Conservation (phyloP, 92 coral and sea anemone species). For the Ricordea florida region DNA sequence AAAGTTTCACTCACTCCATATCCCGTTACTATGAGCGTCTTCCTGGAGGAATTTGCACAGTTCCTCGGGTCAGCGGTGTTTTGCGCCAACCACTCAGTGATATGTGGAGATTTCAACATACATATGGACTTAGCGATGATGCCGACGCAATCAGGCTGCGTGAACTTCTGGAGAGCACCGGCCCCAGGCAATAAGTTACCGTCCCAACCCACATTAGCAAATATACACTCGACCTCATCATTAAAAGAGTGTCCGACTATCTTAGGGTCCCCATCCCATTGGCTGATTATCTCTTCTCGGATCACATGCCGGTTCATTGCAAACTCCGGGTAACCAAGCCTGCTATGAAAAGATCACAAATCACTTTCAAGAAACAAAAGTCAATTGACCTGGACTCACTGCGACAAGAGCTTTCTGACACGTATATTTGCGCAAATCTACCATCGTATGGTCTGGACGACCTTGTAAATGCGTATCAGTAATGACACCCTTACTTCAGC, state of each 20-base stretch:
- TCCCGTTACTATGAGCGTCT: conserved; percentile 47
- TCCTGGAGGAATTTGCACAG: conserved; percentile 42
- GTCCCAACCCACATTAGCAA: conserved; percentile 60
- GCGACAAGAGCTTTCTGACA: conserved; percentile 32
- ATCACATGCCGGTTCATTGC: conserved; percentile 58
- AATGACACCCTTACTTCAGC: conserved; percentile 21
- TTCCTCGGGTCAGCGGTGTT: conserved; percentile 54
- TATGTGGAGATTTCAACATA: conserved; percentile 41
- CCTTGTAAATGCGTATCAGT: conserved; percentile 21
- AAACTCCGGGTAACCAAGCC: conserved; percentile 36
- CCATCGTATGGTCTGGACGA: conserved; percentile 21
- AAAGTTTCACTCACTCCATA: no score
- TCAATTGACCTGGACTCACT: conserved; percentile 26
- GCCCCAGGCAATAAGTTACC: conserved; percentile 54
- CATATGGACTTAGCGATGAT: conserved; percentile 47
- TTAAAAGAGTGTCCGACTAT: conserved; percentile 22
- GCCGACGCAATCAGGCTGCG: conserved; percentile 41
- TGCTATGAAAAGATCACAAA: conserved; percentile 10
- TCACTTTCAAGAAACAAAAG: conserved; percentile 43
- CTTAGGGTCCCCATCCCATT: conserved; percentile 9
- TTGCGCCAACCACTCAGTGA: conserved; percentile 31
- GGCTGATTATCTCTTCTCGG: conserved; percentile 51
- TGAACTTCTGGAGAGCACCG: conserved; percentile 56
- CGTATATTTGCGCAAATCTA: conserved; percentile 54
- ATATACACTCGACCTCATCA: conserved; percentile 54